phyloP scores from a whole-genome alignment of 2,888 invertebrate species.

The Drosophila mimetica region DNA sequence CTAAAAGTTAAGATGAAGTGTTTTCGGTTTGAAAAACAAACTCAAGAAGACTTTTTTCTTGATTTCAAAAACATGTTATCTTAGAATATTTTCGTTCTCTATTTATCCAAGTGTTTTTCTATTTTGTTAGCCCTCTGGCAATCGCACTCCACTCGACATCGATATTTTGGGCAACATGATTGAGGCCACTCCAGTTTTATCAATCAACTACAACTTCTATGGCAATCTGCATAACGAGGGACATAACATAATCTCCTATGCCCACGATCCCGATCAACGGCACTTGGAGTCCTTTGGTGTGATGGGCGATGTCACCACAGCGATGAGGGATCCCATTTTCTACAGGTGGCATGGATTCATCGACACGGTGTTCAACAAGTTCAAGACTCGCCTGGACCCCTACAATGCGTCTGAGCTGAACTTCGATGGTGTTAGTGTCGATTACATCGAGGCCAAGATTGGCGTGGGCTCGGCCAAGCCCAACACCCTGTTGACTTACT shows the following conservation, averaged over 20 bases:
- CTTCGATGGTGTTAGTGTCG: constrained; percentile 67
- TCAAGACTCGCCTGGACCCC: constrained; percentile 87
- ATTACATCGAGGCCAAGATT: constrained; percentile 68
- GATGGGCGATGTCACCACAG: constrained; percentile 92
- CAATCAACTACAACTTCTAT: constrained; percentile 88
- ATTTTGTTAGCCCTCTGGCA: constrained; percentile 55
- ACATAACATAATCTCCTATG: constrained; percentile 90
- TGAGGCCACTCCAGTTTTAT: constrained; percentile 88
- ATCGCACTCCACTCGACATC: constrained; percentile 85
- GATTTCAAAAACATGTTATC: no score
- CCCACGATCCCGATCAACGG: constrained; percentile 91
- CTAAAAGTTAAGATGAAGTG: no score
- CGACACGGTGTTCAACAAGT: constrained; percentile 90
- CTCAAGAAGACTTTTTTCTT: no score
- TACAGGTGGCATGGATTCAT: constrained; percentile 93
- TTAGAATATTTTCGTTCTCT: no score
- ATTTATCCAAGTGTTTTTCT: no score
- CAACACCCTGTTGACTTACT: constrained; percentile 89
- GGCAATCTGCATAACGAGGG: constrained; percentile 94
- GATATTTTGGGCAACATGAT: constrained; percentile 92
- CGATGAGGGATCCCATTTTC: constrained; percentile 94
- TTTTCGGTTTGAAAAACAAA: no score
- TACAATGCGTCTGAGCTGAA: constrained; percentile 84
- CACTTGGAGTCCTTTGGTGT: constrained; percentile 90
- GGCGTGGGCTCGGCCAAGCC: constrained; percentile 63